Evolutionary conservation across 2,113 vertebrate species (phyloP).

Genomic region (Chlamydotis undulata): DNA sequence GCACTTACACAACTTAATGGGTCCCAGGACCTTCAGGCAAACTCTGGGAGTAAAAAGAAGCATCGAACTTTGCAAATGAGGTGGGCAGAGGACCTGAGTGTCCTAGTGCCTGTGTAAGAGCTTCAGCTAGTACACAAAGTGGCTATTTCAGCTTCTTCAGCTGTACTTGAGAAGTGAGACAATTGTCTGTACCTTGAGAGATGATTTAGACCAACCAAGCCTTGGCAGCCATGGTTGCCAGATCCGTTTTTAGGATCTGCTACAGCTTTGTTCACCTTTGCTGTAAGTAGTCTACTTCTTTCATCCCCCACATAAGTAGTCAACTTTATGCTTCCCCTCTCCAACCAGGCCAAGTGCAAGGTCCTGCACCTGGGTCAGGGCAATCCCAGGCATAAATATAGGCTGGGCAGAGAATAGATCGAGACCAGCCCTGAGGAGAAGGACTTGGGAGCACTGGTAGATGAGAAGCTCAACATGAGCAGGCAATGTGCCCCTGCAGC

Average conservation of each 20-base stretch:
- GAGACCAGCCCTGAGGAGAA: no score
- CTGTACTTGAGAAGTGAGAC: background rate
- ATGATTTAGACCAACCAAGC: background rate
- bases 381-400: no score
- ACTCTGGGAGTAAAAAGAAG: background rate
- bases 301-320: background rate
- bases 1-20: background rate
- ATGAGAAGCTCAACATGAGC: no score
- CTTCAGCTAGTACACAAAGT: background rate
- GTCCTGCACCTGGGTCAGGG: no score
- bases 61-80: background rate
- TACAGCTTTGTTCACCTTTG: background rate
- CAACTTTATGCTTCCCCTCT: background rate
- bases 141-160: background rate
- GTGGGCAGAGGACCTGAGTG: background rate
- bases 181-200: background rate
- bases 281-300: background rate
- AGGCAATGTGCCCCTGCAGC: no score
- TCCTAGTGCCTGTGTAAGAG: background rate
- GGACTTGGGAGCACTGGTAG: no score
- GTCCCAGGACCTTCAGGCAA: background rate
- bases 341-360: background rate
- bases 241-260: background rate
- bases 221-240: background rate
- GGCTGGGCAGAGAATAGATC: no score